Conservation (phyloP, 2,797 vertebrate species). For the Benthosema pterotum region DNA sequence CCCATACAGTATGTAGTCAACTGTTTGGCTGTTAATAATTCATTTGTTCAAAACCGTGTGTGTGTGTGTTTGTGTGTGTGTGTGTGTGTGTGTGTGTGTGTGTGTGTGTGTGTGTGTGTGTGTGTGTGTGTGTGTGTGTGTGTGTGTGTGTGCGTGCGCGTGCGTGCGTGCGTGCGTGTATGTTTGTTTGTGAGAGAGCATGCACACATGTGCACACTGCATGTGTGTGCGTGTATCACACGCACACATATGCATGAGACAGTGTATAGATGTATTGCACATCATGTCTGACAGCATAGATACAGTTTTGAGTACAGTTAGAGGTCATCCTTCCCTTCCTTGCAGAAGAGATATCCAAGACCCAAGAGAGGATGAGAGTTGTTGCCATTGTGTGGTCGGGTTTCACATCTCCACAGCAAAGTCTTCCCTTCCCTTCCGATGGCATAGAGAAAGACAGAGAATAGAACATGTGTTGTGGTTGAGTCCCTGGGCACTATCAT, state of each 20-base stretch:
- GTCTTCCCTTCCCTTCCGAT: constrained; percentile 29
- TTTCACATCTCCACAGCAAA: constrained; percentile 57
- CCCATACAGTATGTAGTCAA: constrained; percentile 28
- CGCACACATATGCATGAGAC: neutral
- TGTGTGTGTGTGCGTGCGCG: too few relatives aligned
- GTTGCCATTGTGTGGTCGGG: constrained; percentile 47
- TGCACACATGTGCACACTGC: too few relatives aligned
- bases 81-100: too few relatives aligned
- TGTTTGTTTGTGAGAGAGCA: too few relatives aligned
- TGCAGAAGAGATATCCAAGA: constrained; percentile 37
- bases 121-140: too few relatives aligned
- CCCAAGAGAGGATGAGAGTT: constrained; percentile 25
- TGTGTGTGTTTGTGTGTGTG: too few relatives aligned
- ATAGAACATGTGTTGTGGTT: constrained; percentile 70
- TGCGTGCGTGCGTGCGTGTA: too few relatives aligned
- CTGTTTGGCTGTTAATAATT: constrained; percentile 56
- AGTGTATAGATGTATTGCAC: constrained; percentile 16
- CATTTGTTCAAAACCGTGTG: constrained; percentile 38
- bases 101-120: too few relatives aligned
- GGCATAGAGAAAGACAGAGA: constrained; percentile 24
- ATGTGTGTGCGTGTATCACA: neutral
- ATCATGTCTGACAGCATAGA: constrained; percentile 41
- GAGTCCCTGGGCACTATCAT: constrained; percentile 15
- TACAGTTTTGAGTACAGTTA: constrained; percentile 42
- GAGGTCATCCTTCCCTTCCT: constrained; percentile 52